Conservation (phyloP, 1,140 invertebrate species). For the Cephus cinctus region DNA sequence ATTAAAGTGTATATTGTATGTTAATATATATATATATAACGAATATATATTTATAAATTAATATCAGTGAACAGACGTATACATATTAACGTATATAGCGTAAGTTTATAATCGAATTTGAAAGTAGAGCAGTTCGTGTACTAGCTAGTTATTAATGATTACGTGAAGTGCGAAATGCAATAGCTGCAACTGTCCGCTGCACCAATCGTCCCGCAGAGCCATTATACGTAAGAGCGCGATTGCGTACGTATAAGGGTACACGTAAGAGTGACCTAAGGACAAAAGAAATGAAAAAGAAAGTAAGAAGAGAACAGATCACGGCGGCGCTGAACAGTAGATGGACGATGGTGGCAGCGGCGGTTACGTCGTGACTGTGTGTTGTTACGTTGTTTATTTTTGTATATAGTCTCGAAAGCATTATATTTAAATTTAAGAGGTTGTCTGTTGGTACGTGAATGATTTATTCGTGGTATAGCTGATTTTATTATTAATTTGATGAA, state of each 20-base stretch:
- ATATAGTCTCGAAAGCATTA: constrained; percentile 25
- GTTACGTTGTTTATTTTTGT: constrained; percentile 32
- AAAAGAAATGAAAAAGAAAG: too few relatives aligned
- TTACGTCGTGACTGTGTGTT: constrained; percentile 28
- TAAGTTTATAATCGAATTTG: constrained; percentile 16
- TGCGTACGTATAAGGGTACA: too few relatives aligned
- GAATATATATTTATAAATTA: constrained; percentile 25
- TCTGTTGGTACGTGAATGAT: constrained; percentile 41
- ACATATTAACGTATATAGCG: constrained; percentile 17
- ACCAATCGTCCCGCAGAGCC: too few relatives aligned
- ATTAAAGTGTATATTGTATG: constrained; percentile 11
- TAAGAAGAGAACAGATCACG: neutral
- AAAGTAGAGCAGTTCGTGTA: constrained; percentile 18
- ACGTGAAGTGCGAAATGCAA: constrained; percentile 7
- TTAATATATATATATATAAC: constrained; percentile 12
- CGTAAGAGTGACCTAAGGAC: too few relatives aligned
- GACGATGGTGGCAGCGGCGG: too few relatives aligned
- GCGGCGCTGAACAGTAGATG: neutral
- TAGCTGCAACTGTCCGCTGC: too few relatives aligned
- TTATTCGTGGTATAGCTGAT: constrained; percentile 37
- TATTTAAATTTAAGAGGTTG: constrained; percentile 39
- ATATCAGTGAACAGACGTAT: constrained; percentile 13
- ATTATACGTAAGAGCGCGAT: too few relatives aligned
- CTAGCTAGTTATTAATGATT: constrained; percentile 10
- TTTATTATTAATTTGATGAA: constrained; percentile 35